phyloP scores from a whole-genome alignment of 2,888 invertebrate genomes.

The Dasypogon diadema region DNA sequence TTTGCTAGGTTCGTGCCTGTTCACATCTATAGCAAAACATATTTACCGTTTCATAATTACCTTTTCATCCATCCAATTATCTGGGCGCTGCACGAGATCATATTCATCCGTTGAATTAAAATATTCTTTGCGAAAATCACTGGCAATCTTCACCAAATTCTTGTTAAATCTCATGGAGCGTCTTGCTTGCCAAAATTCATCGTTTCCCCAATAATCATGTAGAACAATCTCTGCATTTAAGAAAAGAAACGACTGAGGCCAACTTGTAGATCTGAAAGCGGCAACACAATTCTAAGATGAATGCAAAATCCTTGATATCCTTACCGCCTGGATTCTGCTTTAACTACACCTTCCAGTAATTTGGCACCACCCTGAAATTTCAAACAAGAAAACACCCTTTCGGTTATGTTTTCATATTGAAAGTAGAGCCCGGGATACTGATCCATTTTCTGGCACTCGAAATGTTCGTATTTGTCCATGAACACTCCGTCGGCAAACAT shows the following conservation, averaged over 20 bases:
- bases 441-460: constrained; percentile 68
- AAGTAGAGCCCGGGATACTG: constrained; percentile 71
- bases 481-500: constrained; percentile 87
- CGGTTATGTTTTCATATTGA: constrained; percentile 78
- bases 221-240: constrained; percentile 86
- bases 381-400: constrained; percentile 72
- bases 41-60: constrained; percentile 60
- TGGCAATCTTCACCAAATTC: constrained; percentile 76
- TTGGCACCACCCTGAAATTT: constrained; percentile 85
- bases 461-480: constrained; percentile 82
- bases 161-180: constrained; percentile 92
- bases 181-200: constrained; percentile 85
- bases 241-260: constrained; percentile 61
- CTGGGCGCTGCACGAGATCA: constrained; percentile 73
- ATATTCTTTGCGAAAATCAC: constrained; percentile 73
- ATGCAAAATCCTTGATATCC: no score
- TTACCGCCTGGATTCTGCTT: no score
- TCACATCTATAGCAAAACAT: no score
- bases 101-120: constrained; percentile 74
- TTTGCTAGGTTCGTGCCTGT: no score
- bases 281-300: no score
- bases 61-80: constrained; percentile 75
- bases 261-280: neutral
- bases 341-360: constrained; percentile 74
- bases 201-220: constrained; percentile 88